Percentiles rank a stretch among this genome's conserved stretches.
These are phyloP conservation scores for Diplodus sargus DNA, from an alignment of 2,797 vertebrate genomes.

Conservation along the genomic window DNA sequence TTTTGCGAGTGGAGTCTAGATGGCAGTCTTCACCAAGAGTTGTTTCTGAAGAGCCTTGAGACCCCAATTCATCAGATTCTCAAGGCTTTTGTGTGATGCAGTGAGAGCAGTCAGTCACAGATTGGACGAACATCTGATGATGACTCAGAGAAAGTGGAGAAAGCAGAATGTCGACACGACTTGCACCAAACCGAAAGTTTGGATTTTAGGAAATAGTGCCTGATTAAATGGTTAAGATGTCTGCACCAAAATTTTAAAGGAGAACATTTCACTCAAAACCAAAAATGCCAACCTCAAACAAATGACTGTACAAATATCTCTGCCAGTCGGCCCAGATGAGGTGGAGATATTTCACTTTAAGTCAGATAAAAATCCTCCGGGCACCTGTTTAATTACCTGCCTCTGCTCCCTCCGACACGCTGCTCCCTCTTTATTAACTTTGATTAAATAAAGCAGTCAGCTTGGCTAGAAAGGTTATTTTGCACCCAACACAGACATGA, in stretches of 20 bases:
- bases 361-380: no score
- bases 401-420: slow-evolving; percentile 7
- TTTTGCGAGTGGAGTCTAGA: slow-evolving; percentile 38
- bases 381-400: not conserved
- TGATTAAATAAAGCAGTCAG: slow-evolving; percentile 34
- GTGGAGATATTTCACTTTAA: no score
- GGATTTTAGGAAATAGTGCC: no score
- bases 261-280: no score
- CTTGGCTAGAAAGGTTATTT: slow-evolving; percentile 12
- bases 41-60: not conserved
- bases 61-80: not conserved
- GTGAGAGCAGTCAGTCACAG: not conserved
- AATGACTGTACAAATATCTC: no score
- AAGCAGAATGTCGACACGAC: not conserved
- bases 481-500: not conserved
- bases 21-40: slow-evolving; percentile 31
- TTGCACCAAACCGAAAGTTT: not conserved
- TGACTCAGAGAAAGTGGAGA: not conserved
- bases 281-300: no score
- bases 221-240: not conserved
- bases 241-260: not conserved
- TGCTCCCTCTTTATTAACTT: slow-evolving; percentile 15
- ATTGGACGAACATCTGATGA: not conserved
- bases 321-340: no score
- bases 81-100: not conserved